These are phyloP conservation scores for Xenopus laevis DNA, from an alignment of 2,113 vertebrate genomes.

Conservation along the genomic window DNA sequence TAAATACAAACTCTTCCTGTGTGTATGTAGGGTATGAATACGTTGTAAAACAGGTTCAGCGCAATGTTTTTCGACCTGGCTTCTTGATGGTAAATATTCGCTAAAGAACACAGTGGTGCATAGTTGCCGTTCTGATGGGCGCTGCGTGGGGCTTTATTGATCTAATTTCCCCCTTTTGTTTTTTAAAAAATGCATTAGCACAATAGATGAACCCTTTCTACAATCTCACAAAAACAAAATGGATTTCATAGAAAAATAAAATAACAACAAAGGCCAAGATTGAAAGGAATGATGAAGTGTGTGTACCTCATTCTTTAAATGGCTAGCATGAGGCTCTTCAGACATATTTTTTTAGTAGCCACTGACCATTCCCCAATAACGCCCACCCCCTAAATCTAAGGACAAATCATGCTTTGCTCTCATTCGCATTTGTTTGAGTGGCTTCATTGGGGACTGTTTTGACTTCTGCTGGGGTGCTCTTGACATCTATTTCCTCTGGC, in stretches of 20 bases:
- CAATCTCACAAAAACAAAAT: conserved; percentile 54
- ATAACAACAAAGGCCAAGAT: conserved; percentile 80
- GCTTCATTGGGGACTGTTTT: conserved; percentile 81
- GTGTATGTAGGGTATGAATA: background rate
- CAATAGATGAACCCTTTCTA: conserved; percentile 72
- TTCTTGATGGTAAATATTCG: conserved; percentile 26
- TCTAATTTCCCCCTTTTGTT: conserved; percentile 11
- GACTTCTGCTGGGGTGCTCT: conserved; percentile 76
- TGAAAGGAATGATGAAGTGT: conserved; percentile 78
- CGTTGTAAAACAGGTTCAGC: background rate
- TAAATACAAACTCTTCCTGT: conserved; percentile 2
- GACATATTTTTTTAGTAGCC: conserved; percentile 54
- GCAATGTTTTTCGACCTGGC: background rate
- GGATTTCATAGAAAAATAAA: conserved; percentile 62
- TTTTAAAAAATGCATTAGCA: conserved; percentile 72
- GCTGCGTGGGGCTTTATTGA: conserved; percentile 8
- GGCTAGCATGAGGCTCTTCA: conserved; percentile 67
- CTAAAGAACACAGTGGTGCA: background rate
- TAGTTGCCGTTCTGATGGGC: background rate
- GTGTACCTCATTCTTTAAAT: conserved; percentile 55
- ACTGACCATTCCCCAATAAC: conserved; percentile 42
- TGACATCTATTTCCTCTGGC: conserved; percentile 70
- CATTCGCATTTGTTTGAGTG: conserved; percentile 79
- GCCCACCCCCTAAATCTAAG: conserved; percentile 25
- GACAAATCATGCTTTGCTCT: conserved; percentile 86